phyloP scores from a whole-genome alignment of 2,888 invertebrate species.

The Nephrotoma flavescens region DNA sequence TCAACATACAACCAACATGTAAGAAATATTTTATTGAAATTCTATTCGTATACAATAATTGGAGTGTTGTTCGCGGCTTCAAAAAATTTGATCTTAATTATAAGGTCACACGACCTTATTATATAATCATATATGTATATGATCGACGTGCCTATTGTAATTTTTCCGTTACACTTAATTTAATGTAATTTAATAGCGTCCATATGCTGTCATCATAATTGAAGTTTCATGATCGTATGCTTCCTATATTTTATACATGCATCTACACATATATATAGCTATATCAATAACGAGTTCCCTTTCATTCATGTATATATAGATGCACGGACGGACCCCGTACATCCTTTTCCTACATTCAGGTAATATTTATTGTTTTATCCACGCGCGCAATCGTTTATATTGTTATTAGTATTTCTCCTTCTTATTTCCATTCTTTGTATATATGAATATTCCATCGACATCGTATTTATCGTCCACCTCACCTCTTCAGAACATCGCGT shows the following conservation, averaged over 20 bases:
- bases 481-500: conserved; percentile 1
- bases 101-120: background rate
- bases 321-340: background rate
- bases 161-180: background rate
- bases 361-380: conserved; percentile 1
- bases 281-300: background rate
- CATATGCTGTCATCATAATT: background rate
- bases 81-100: background rate
- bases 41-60: too few species aligned
- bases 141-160: background rate
- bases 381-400: background rate
- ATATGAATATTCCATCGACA: background rate
- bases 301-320: background rate
- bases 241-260: background rate
- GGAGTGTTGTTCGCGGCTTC: background rate
- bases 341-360: conserved; percentile 1
- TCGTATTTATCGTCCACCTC: background rate
- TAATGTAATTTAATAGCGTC: background rate
- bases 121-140: background rate
- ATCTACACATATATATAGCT: background rate
- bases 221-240: background rate
- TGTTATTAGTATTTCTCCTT: conserved; percentile 16
- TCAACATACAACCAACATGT: background rate
- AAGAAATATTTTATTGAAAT: background rate
- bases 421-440: background rate